Base-by-base conservation (phyloP, 2,113 vertebrate genomes). In the Cephalopholis sonnerati region DNA sequence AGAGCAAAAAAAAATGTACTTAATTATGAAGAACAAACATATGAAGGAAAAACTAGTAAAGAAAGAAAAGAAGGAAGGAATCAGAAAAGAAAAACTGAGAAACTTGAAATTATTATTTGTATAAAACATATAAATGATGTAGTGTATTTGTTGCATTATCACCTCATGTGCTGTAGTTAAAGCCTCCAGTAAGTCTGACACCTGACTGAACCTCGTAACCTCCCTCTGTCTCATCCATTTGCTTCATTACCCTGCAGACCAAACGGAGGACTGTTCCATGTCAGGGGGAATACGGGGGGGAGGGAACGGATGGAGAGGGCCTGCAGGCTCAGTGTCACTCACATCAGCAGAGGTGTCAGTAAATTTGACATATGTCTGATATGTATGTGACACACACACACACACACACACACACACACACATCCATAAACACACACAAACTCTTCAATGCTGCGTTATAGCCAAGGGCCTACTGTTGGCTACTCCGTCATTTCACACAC, bases 401-500 rank as follows among this genome's bases (percentile, higher is more conserved):
- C 9, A 81, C 48, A 79, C 48, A 80, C 61, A 80, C 36, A 41
- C 41, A 44, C 8, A 9, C 41, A 44, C 41, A 44, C 53, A 74
- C 32, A 68, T 17, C 25, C 77, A 59, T 53, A 79, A 55, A 72
- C 25, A 75, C 79, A 64, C 74, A 77, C 75, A 64, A 70, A 61
- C 58, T n/a, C 73, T 53, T 68, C 72, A 59, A 8, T 87, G 65
- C 62, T 61, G 65, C 65, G 74, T 70, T 77, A 29, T 87, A 59
- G 88, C 90, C 85, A 59, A 84, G 71, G 86, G 90, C 85, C 87
- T 80, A 84, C 85, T 61, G 74, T 81, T 70, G 87, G 81, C 83
- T 79, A 86, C 87, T 86, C 80, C 79, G 84, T 93, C 91, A 83
- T 93, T 91, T 92, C 89, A 90, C 89, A 92, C 87, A 86, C 82